Conservation (phyloP, 1,140 invertebrate species). For the Drosophila bipectinata region DNA sequence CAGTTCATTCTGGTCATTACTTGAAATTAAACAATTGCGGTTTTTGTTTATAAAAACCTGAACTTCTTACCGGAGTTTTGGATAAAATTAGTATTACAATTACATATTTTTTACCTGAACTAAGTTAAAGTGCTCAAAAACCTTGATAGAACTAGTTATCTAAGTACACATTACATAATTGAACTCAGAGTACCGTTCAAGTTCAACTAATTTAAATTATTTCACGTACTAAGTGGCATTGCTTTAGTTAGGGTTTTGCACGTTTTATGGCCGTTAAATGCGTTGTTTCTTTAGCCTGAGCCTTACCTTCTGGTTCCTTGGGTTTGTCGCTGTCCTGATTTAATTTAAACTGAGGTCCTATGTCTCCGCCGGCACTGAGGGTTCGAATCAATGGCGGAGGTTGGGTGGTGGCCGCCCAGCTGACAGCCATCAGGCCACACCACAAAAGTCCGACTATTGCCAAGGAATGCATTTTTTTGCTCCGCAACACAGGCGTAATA, state of each 20-base stretch:
- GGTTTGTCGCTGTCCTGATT: background rate
- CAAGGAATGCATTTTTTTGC: constrained; percentile 41
- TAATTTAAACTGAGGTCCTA: constrained; percentile 65
- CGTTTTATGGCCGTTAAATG: constrained; percentile 3
- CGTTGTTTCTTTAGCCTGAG: background rate
- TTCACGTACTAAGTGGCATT: constrained; percentile 48
- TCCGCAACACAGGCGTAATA: background rate
- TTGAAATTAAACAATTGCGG: background rate
- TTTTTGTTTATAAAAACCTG: no score
- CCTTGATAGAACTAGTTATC: constrained; percentile 5
- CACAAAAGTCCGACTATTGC: constrained; percentile 22
- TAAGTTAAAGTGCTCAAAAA: background rate
- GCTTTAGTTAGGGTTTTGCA: constrained; percentile 21
- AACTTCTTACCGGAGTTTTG: no score
- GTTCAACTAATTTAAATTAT: constrained; percentile 48
- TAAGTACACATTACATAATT: constrained; percentile 47
- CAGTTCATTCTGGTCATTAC: constrained; percentile 12
- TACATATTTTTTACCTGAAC: no score
- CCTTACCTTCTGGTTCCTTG: constrained; percentile 56
- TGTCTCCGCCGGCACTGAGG: constrained; percentile 56
- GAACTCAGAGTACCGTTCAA: constrained; percentile 10
- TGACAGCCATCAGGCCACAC: constrained; percentile 12
- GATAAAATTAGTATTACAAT: no score
- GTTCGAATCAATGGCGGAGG: constrained; percentile 69
- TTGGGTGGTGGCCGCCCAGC: constrained; percentile 54